Percentiles rank a stretch among this genome's conserved stretches.
Conservation (phyloP, 2,888 invertebrate genomes). For the Meta bourneti region DNA sequence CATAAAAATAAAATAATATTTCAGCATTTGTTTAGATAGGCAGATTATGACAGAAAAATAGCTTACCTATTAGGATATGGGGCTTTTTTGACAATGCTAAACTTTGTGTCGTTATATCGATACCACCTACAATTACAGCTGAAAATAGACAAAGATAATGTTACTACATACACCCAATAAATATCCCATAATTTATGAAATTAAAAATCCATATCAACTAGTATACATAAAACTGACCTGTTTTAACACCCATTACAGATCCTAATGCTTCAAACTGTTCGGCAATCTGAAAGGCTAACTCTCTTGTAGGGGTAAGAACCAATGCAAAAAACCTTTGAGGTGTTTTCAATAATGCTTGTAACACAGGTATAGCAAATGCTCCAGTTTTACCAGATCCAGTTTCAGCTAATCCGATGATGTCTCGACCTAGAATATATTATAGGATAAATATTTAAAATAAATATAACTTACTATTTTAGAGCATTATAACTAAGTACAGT, state of each 20-base stretch:
- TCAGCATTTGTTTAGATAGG: too few relatives aligned
- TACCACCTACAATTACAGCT: constrained; percentile 98
- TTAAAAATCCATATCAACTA: too few relatives aligned
- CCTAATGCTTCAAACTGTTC: constrained; percentile 98
- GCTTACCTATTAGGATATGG: constrained; percentile 91
- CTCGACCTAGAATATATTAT: constrained; percentile 85
- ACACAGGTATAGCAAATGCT: constrained; percentile 97
- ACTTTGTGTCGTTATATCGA: constrained; percentile 98
- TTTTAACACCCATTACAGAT: constrained; percentile 93
- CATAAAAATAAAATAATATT: too few relatives aligned
- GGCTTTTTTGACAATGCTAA: constrained; percentile 95
- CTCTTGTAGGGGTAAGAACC: constrained; percentile 96
- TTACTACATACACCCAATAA: not conserved
- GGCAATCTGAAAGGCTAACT: constrained; percentile 98
- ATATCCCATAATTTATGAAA: not conserved
- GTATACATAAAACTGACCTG: constrained; percentile 81
- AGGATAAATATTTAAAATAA: not conserved
- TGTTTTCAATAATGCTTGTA: constrained; percentile 92
- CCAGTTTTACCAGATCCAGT: constrained; percentile 98
- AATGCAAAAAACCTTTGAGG: constrained; percentile 97
- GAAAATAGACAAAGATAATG: constrained; percentile 35
- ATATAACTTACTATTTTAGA: not conserved
- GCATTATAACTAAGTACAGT: not conserved
- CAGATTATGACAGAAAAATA: not conserved
- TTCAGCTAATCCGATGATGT: constrained; percentile 89